phyloP scores from a whole-genome alignment of 1,140 invertebrate species.

The Ostrea edulis region DNA sequence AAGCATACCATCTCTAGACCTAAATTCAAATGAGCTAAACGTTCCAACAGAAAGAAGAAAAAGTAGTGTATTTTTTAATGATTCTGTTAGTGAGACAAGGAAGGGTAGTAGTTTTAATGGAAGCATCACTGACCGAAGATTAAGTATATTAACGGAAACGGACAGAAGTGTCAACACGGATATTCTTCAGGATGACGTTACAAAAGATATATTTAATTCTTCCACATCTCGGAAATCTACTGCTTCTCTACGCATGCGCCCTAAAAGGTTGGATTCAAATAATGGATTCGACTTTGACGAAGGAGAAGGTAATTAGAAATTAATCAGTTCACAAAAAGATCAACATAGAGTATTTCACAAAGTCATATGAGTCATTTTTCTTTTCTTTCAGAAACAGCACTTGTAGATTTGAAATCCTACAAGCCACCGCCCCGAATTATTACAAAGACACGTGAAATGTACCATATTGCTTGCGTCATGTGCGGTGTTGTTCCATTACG shows the following conservation, averaged over 20 bases:
- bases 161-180: conserved; percentile 23
- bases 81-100: neutral
- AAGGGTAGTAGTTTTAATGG: neutral
- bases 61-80: conserved; percentile 7
- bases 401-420: conserved; percentile 42
- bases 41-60: neutral
- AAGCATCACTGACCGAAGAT: neutral
- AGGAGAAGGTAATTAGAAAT: conserved; percentile 23
- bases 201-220: neutral
- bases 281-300: conserved; percentile 35
- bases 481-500: conserved; percentile 51
- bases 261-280: conserved; percentile 11
- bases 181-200: conserved; percentile 29
- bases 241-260: conserved; percentile 36
- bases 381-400: conserved; percentile 44
- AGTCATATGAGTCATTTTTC: too few relatives aligned
- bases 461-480: conserved; percentile 45
- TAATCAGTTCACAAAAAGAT: neutral
- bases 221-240: conserved; percentile 12
- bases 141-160: neutral
- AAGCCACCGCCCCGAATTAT: neutral
- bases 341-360: neutral
- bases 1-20: neutral
- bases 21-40: conserved; percentile 11
- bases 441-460: conserved; percentile 50